Base-by-base conservation (phyloP, 1,140 invertebrate genomes). In the Drusus annulatus region DNA sequence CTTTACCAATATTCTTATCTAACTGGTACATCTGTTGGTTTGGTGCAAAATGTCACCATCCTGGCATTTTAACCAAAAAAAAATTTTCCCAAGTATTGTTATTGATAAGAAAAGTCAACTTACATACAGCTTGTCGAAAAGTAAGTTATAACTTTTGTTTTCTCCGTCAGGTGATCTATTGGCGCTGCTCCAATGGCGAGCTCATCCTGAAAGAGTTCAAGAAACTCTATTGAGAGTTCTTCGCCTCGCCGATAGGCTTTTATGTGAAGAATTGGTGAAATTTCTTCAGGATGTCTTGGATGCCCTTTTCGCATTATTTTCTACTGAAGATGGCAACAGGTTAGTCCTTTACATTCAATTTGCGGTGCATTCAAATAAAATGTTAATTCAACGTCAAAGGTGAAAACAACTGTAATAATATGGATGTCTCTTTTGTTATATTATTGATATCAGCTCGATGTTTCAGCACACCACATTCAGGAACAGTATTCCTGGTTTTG, bases 241-340 rank as follows among this genome's bases (percentile, higher is more conserved):
- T 68, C 91, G 93, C 1, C 86, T 98, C 0, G 92, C 92, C 0
- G 94, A 96, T 84, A 92, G 93, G 0, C 87, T 98, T 3, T 92
- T 92, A 21, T 94, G 96, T 84, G 97, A 98, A 86, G 98, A 99
- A 87, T 90, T 98, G n/a, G 96, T 99, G 0, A 98, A 98, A 88
- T 99, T 99, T 89, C 90, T 99, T 2, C 96, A 98, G 87, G 98
- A 99, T 86, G 96, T 99, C 19, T 88, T 99, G 1, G 98, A 99
- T 86, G 96, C 97, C 0, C 87, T 99, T 0, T 99, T 99, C 86
- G 95, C 96, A 16, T 94, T 99, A 91, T 98, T 98, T 86, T 97
- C 96, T 51, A 97, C 95, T 36, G 96, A 97, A 88, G 96, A 98
- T 86, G 97, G 96, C 0, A 97, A 98, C 85, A 96, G 89, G 89